Base-by-base conservation (phyloP, 2,113 vertebrate species). In the Martes martes region DNA sequence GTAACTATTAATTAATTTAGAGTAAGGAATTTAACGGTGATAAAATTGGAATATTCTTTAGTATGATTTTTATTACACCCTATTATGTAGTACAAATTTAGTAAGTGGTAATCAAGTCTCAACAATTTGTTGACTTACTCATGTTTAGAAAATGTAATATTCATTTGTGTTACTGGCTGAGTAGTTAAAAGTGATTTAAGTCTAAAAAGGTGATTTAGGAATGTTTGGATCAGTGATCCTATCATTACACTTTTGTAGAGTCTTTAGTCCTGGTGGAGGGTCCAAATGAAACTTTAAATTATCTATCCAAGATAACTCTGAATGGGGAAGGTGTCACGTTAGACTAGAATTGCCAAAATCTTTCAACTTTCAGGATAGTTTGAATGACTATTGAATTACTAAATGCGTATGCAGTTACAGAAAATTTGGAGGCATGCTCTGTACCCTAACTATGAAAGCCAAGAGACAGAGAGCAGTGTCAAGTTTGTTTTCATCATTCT, bases 111-210 rank as follows among this genome's bases (percentile, higher is more conserved):
- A 79, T 71, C 23, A 67, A 57, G 73, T 83, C 31, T 18, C 19
- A 47, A 86, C 4, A 73, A 50, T 83, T 36, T 91, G 26, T 80
- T 91, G 13, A 31, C 36, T 92, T 79, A 87, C 33, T 65, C 15
- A 57, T 65, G 6, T 90, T 86, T 90, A 79, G 8, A 90, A 55
- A 18, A 61, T 81, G 55, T 50, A 31, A 65, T 86, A 65, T 71
- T 71, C 5, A 79, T 78, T 91, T 87, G 42, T 21, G 18, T 80
- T 80, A 52, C 4, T 79, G 61, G 2, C 9, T 91, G 28, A 45
- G 80, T 73, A 80, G 5, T 71, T 65, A 83, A 94, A 97, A 89
- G 24, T 85, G 11, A 59, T 69, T 93, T 96, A 74, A 94, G 74
- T 67, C 26, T 47, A 78, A 47, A 26, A 47, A 28, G 9, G 74